Evolutionary conservation across 1,140 invertebrate genomes (phyloP).

Genomic region (Cotesia chilonis): DNA sequence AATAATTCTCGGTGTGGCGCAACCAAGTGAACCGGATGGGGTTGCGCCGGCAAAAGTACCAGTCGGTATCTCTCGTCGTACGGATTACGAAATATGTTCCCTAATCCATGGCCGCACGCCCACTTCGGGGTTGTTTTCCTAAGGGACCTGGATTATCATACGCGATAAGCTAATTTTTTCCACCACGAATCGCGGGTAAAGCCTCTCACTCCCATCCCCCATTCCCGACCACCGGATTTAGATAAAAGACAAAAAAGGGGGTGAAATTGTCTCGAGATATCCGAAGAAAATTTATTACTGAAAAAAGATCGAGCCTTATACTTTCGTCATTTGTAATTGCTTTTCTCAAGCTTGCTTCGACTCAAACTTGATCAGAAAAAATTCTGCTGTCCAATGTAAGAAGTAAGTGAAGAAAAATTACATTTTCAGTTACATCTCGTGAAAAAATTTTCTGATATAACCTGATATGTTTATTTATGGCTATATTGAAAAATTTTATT

Average conservation of each 20-base stretch:
- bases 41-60: conserved; percentile 45
- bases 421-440: no score
- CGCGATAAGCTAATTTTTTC: conserved; percentile 64
- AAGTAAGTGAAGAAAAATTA: no score
- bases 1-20: conserved; percentile 53
- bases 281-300: conserved; percentile 15
- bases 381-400: no score
- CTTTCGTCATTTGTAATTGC: conserved; percentile 7
- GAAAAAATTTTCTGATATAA: no score
- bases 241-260: conserved; percentile 17
- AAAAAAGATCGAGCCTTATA: not conserved
- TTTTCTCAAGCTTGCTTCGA: not conserved
- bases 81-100: conserved; percentile 65
- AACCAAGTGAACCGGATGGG: conserved; percentile 40
- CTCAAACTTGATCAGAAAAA: no score
- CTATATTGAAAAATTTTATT: no score
- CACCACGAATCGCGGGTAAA: conserved; percentile 22
- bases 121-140: conserved; percentile 43
- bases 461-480: no score
- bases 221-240: conserved; percentile 28
- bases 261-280: conserved; percentile 26
- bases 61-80: conserved; percentile 42
- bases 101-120: conserved; percentile 55
- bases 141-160: conserved; percentile 56
- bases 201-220: conserved; percentile 39